Percentiles rank a stretch among this genome's conserved stretches.
Conservation (phyloP, 2,888 invertebrate genomes). For the Lycocerus yunnanus region DNA sequence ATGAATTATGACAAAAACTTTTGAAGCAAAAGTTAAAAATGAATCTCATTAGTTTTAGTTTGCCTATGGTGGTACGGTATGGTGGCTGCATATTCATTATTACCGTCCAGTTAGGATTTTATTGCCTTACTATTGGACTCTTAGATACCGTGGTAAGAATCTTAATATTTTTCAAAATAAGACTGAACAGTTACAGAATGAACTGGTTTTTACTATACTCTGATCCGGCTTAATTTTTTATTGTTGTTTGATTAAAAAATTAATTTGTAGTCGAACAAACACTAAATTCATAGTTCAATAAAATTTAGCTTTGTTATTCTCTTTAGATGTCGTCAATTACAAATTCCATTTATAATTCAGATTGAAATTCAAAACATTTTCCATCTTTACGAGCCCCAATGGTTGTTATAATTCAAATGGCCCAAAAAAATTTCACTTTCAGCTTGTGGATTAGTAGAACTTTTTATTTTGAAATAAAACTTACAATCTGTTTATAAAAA, state of each 20-base stretch:
- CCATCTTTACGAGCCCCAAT: neutral
- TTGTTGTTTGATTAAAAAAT: too few species aligned
- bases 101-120: neutral
- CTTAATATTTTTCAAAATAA: too few species aligned
- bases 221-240: too few species aligned
- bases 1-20: too few species aligned
- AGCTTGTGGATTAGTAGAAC: neutral
- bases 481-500: too few species aligned
- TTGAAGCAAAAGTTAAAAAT: too few species aligned
- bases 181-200: too few species aligned
- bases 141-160: neutral
- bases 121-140: neutral
- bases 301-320: neutral
- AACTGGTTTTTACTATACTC: too few species aligned
- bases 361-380: neutral
- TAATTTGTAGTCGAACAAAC: too few species aligned
- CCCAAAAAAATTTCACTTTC: neutral
- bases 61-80: neutral
- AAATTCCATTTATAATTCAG: neutral
- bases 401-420: neutral
- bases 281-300: too few species aligned
- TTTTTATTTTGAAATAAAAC: too few species aligned
- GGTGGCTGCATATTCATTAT: neutral
- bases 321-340: neutral
- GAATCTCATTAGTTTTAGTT: neutral